Evolutionary conservation across 2,888 invertebrate genomes (phyloP), one percentile per base, ranked within the genome.

Genomic region (Brenthis ino): DNA sequence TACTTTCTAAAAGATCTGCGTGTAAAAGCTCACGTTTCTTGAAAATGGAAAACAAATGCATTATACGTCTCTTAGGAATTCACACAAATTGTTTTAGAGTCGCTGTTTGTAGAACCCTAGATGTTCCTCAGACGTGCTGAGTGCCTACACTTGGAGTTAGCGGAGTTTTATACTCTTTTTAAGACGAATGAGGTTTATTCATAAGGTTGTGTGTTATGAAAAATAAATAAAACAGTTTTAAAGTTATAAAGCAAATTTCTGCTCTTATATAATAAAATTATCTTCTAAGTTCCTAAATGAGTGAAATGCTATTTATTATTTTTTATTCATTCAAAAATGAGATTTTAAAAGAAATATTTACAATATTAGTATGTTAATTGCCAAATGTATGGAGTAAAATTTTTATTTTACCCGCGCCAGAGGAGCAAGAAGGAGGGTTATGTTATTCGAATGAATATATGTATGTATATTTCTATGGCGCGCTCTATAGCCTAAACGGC

Each of bases 31-130:
- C 50, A 61, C 67, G 50, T 67, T 50, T 13, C 50, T 20, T 51
- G 50, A 51, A 72, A 74, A 72, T 71, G 67, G 65, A 71, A 74
- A 74, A 74, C 75, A 73, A 73, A 73, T 71, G 71, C 70, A 74
- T 72, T 65, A 72, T 67, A 67, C 54, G 64, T 64, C 65, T 48
- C 70, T 12, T 63, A 72, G 64, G 70, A 68, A 55, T 70, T 66
- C 70, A 70, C 68, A 67, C 70, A 74, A 77, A 76, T 75, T 76
- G 74, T 75, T 75, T 74, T 75, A 73, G 72, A 74, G 76, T 65
- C 71, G 65, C 69, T 72, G 69, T 73, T 73, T 76, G 74, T 71
- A 71, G 67, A 71, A 68, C 74, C 71, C 76, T 76, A 72, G 72
- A 73, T 71, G 70, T 69, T 60, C 65, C 65, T 67, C 72, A 71